Percentiles rank a stretch among this genome's conserved stretches.
These are phyloP conservation scores for Drosophila rufa DNA, from an alignment of 1,140 invertebrate genomes.

Conservation along the genomic window DNA sequence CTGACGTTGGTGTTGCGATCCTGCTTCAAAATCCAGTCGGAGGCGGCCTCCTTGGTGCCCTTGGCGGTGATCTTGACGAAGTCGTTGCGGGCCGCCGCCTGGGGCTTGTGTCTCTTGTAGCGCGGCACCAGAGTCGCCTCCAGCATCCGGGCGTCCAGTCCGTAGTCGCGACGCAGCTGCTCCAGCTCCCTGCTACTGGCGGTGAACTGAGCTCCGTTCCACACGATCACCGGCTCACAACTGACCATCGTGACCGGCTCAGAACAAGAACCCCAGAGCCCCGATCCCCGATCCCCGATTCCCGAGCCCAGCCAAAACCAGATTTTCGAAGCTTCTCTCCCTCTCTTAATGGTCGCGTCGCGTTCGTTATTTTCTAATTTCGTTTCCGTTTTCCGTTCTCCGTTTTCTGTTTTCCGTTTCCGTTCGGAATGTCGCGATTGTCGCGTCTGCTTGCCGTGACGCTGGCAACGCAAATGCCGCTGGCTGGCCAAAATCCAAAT, in stretches of 20 bases:
- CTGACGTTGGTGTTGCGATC: slow-evolving; percentile 57
- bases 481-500: slow-evolving; percentile 65
- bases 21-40: slow-evolving; percentile 74
- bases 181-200: slow-evolving; percentile 75
- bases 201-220: slow-evolving; percentile 79
- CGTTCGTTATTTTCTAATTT: slow-evolving; percentile 45
- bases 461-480: slow-evolving; percentile 74
- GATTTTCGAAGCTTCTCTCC: slow-evolving; percentile 20
- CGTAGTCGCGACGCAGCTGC: slow-evolving; percentile 73
- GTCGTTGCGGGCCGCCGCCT: slow-evolving; percentile 68
- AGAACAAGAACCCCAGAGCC: background rate
- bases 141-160: slow-evolving; percentile 76
- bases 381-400: slow-evolving; percentile 39
- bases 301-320: slow-evolving; percentile 3
- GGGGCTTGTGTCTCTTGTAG: slow-evolving; percentile 72
- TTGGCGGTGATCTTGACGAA: slow-evolving; percentile 27
- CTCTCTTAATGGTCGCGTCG: slow-evolving; percentile 9
- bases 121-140: slow-evolving; percentile 73
- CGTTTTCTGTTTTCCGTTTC: slow-evolving; percentile 51
- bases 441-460: slow-evolving; percentile 72
- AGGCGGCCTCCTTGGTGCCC: slow-evolving; percentile 12
- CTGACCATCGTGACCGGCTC: slow-evolving; percentile 16
- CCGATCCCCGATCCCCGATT: background rate
- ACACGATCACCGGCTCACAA: slow-evolving; percentile 71
- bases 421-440: slow-evolving; percentile 38